A percentile compares a stretch with the other conserved stretches of the same genome.
These are phyloP conservation scores for Diachasma alloeum DNA, from an alignment of 1,140 invertebrate species.

Conservation along the genomic window DNA sequence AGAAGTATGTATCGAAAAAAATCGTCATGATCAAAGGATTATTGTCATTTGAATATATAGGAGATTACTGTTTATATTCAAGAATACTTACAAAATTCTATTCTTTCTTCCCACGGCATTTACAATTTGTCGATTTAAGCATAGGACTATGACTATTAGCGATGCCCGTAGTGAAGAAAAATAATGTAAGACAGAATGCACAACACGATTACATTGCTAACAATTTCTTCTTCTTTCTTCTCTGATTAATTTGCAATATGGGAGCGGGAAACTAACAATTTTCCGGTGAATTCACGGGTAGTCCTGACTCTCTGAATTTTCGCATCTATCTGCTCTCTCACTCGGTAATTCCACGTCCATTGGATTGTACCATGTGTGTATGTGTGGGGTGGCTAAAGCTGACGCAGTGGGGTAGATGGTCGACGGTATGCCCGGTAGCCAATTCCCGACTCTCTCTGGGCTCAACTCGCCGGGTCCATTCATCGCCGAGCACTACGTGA, in stretches of 20 bases:
- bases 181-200: too few species aligned
- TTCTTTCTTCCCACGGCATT: too few species aligned
- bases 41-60: too few species aligned
- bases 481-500: conserved; percentile 64
- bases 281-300: not conserved
- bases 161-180: too few species aligned
- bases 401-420: conserved; percentile 61
- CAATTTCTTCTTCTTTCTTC: too few species aligned
- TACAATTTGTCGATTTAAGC: too few species aligned
- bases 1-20: too few species aligned
- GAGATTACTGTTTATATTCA: too few species aligned
- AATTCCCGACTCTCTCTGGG: conserved; percentile 59
- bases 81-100: too few species aligned
- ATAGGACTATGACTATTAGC: too few species aligned
- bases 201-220: too few species aligned
- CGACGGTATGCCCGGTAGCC: conserved; percentile 63
- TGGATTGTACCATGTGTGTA: conserved; percentile 18
- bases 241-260: not conserved
- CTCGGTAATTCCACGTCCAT: conserved; percentile 54
- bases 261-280: not conserved
- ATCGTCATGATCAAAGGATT: too few species aligned
- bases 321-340: not conserved
- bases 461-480: conserved; percentile 65
- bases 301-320: not conserved
- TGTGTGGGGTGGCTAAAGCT: conserved; percentile 53